These are phyloP conservation scores for Isotomurus palustris DNA, from an alignment of 2,888 invertebrate genomes.

Conservation along the genomic window DNA sequence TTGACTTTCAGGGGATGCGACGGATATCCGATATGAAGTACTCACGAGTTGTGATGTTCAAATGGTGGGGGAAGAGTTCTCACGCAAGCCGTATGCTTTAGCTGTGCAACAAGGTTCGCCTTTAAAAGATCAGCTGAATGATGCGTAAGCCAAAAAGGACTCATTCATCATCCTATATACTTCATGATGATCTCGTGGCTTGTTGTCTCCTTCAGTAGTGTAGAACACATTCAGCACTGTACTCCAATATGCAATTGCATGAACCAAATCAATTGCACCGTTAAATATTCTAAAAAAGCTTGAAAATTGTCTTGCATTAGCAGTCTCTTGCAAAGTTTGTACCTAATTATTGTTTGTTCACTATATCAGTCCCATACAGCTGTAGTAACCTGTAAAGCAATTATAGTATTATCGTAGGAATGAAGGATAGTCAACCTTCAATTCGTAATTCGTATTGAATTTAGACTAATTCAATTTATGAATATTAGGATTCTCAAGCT, in stretches of 20 bases:
- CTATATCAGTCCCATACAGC: background rate
- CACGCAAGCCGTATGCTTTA: constrained; percentile 89
- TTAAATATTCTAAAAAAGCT: too few species aligned
- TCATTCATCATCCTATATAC: constrained; percentile 15
- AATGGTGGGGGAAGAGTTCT: constrained; percentile 94
- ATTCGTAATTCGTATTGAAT: constrained; percentile 6
- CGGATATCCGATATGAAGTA: constrained; percentile 76
- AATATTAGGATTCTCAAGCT: constrained; percentile 78
- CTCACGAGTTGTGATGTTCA: constrained; percentile 83
- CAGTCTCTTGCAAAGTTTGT: too few species aligned
- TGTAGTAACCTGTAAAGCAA: background rate
- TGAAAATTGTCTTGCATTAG: too few species aligned
- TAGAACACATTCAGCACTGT: too few species aligned
- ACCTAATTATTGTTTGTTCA: background rate
- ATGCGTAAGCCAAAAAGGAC: constrained; percentile 67
- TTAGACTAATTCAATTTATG: background rate
- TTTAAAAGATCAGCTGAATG: constrained; percentile 88
- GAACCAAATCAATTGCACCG: too few species aligned
- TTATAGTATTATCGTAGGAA: background rate
- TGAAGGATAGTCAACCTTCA: background rate
- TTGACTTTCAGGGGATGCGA: constrained; percentile 69
- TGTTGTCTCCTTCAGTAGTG: too few species aligned
- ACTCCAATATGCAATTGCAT: too few species aligned
- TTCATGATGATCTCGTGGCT: too few species aligned
- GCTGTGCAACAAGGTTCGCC: constrained; percentile 95